A percentile compares a stretch with the other conserved stretches of the same genome.
phyloP scores from a whole-genome alignment of 2,888 invertebrate species.

The Cartodere bifasciata region DNA sequence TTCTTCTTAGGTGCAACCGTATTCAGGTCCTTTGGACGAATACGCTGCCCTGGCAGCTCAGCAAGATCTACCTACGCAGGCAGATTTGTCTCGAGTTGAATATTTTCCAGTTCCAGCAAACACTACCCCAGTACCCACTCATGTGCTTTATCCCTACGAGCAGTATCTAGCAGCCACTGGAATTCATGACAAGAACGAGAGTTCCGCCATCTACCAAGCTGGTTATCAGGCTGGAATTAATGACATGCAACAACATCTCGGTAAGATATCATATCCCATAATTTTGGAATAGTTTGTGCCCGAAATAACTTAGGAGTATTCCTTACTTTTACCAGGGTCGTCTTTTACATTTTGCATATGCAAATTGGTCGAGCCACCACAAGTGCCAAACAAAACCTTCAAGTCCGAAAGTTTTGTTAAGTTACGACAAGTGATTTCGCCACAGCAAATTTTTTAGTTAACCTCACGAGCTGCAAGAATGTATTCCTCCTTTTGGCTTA shows the following conservation, averaged over 20 bases:
- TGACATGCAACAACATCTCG: slow-evolving; percentile 31
- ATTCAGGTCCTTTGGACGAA: slow-evolving; percentile 31
- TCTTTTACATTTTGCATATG: too few species aligned
- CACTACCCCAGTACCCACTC: slow-evolving; percentile 28
- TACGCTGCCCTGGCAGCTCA: slow-evolving; percentile 31
- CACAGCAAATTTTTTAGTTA: too few species aligned
- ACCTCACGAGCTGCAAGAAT: too few species aligned
- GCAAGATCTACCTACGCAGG: slow-evolving; percentile 26
- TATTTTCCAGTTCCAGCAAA: slow-evolving; percentile 36
- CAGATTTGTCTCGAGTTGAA: slow-evolving; percentile 35
- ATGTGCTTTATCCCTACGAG: slow-evolving; percentile 32
- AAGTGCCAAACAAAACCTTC: too few species aligned
- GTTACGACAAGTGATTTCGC: too few species aligned
- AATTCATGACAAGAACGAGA: slow-evolving; percentile 27
- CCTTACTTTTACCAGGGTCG: too few species aligned
- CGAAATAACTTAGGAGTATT: too few species aligned
- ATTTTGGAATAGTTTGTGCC: too few species aligned
- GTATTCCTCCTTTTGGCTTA: too few species aligned
- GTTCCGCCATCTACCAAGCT: slow-evolving; percentile 29
- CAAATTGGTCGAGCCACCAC: too few species aligned
- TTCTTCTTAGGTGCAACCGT: slow-evolving; percentile 28
- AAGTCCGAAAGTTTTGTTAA: too few species aligned
- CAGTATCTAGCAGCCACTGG: slow-evolving; percentile 35
- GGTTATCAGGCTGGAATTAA: slow-evolving; percentile 35
- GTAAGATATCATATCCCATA: too few species aligned